phyloP scores from a whole-genome alignment of 2,797 vertebrate species.

The Sitta carolinensis region DNA sequence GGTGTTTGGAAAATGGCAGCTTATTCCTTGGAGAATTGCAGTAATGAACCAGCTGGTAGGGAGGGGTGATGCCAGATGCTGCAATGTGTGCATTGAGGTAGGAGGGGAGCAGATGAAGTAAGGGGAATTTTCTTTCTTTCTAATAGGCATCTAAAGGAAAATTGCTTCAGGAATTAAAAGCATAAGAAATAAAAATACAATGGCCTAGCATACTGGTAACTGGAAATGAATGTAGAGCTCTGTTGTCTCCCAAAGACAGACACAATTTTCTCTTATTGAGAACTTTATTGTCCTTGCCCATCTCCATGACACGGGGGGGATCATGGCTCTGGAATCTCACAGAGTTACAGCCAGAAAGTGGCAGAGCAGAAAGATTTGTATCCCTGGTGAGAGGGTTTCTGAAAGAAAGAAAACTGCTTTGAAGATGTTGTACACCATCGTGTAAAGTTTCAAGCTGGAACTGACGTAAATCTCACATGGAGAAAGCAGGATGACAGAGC shows the following conservation, averaged over 20 bases:
- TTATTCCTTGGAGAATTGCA: background rate
- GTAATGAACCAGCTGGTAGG: background rate
- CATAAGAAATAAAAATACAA: background rate
- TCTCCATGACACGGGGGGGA: background rate
- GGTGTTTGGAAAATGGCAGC: background rate
- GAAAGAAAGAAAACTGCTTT: background rate
- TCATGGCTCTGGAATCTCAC: background rate
- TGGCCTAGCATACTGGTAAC: background rate
- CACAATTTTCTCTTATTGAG: background rate
- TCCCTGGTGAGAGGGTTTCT: background rate
- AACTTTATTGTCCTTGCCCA: background rate
- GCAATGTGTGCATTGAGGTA: background rate
- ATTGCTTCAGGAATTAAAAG: background rate
- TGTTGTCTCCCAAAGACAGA: background rate
- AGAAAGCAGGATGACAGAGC: background rate
- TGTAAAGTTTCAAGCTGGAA: background rate
- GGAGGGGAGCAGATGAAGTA: background rate
- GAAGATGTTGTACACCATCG: background rate
- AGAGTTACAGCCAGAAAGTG: background rate
- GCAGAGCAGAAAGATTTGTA: background rate
- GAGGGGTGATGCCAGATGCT: constrained; percentile 4
- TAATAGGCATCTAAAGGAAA: background rate
- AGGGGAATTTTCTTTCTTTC: background rate
- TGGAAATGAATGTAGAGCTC: background rate
- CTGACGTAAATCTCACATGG: background rate